A percentile compares a stretch with the other conserved stretches of the same genome.
These are phyloP conservation scores for Cheilosia soror DNA, from an alignment of 2,888 invertebrate species.

Conservation along the genomic window DNA sequence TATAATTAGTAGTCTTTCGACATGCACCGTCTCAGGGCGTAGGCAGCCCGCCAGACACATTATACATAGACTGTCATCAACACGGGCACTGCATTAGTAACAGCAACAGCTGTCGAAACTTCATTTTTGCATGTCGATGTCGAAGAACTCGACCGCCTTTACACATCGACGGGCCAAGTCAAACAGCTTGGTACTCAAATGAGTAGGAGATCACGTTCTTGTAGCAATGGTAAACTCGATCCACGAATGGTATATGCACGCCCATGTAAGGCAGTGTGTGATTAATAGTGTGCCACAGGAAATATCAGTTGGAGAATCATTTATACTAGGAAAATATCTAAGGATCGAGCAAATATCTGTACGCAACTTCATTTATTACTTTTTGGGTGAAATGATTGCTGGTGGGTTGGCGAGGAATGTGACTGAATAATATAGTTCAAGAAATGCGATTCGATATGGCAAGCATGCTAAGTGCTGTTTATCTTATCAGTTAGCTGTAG, in stretches of 20 bases:
- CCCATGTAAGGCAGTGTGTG: slow-evolving; percentile 50
- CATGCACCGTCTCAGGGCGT: slow-evolving; percentile 52
- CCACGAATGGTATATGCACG: slow-evolving; percentile 5
- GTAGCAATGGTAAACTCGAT: slow-evolving; percentile 26
- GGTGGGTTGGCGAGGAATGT: too few species aligned
- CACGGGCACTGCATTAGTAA: background rate
- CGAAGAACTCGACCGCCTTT: slow-evolving; percentile 46
- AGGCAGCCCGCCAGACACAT: slow-evolving; percentile 37
- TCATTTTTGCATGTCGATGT: slow-evolving; percentile 50
- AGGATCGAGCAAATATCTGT: slow-evolving; percentile 15
- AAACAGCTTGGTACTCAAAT: slow-evolving; percentile 27
- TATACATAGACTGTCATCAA: background rate
- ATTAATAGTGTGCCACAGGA: slow-evolving; percentile 57
- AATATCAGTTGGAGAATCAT: slow-evolving; percentile 36
- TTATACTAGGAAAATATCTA: slow-evolving; percentile 29
- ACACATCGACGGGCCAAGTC: background rate
- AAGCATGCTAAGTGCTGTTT: too few species aligned
- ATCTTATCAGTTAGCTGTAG: too few species aligned
- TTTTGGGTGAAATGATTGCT: background rate
- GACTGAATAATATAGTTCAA: too few species aligned
- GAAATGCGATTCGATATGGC: too few species aligned
- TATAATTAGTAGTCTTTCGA: slow-evolving; percentile 60
- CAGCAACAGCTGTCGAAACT: slow-evolving; percentile 40
- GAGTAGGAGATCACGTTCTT: slow-evolving; percentile 69
- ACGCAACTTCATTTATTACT: background rate